Evolutionary conservation across 2,797 vertebrate species (phyloP).

Genomic region (Cyclura pinguis): DNA sequence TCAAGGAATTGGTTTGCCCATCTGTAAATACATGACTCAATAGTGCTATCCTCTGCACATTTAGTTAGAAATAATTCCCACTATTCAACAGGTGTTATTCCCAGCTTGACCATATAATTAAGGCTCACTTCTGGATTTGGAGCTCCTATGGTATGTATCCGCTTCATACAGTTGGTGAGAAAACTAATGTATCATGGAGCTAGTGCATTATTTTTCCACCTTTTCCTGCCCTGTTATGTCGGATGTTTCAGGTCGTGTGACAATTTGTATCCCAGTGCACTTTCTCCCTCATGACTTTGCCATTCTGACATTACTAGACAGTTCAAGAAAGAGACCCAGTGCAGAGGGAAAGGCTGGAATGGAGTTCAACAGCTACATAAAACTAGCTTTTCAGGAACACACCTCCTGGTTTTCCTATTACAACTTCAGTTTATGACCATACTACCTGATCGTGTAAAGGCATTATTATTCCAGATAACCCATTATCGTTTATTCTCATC

Average conservation of each 20-base stretch:
- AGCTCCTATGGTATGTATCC: no score
- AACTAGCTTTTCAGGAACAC: not conserved
- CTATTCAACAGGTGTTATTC: not conserved
- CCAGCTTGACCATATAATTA: not conserved
- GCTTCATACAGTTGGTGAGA: not conserved
- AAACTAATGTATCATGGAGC: not conserved
- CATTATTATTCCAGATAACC: not conserved
- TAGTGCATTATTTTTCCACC: not conserved
- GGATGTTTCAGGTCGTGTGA: not conserved
- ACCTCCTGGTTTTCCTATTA: not conserved
- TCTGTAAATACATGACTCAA: not conserved
- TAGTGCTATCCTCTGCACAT: not conserved
- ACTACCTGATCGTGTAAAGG: not conserved
- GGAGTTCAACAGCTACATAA: not conserved
- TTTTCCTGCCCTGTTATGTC: not conserved
- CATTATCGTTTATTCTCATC: slow-evolving; percentile 2
- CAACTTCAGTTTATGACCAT: not conserved
- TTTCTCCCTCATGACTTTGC: not conserved
- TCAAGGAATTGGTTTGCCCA: not conserved
- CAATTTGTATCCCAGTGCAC: not conserved
- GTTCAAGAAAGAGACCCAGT: not conserved
- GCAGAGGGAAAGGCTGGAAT: not conserved
- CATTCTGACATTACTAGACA: not conserved
- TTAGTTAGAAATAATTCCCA: not conserved
- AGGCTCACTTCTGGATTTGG: no score